Evolutionary conservation across 2,113 vertebrate species (phyloP), one percentile per base, ranked within the genome.

Genomic region (Quiscalus mexicanus): DNA sequence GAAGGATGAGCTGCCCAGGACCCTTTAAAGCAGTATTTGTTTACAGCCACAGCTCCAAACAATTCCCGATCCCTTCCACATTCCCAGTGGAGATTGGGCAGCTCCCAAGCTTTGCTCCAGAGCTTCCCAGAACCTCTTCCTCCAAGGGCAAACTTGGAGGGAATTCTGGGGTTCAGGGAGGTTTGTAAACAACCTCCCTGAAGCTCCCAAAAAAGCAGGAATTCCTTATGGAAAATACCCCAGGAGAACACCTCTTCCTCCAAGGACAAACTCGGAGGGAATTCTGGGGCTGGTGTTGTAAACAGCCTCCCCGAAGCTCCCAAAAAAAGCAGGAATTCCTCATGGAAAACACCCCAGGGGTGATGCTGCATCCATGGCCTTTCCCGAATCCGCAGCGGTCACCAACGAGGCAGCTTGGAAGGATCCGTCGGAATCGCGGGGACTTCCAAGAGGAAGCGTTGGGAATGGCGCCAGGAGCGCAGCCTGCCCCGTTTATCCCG

Each of bases 401-500:
- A 42, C 19, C 35, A 93, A 56, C 65, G 27, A 11, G 56, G 83
- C 30, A 20, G 58, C 67, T 91, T 35, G 82, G 92, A 92, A 88
- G 59, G 82, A 86, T 47, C 88, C 7, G 3, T 76, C 55, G 50
- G 85, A 79, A 93, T 85, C 6, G 0, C 3, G 35, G 42, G 15
- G 37, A 91, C 47, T 91, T 93, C 78, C 88, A 85, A 80, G 70
- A 69, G 94, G 87, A 93, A 69, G 15, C 13, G 7, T 35, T 15
- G 60, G 76, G 73, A 87, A 30, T 1, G 5, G 1, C 1, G 31
- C 90, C 92, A 95, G 87, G 67, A 96, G 79, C 3, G 71, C 82
- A 86, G 88, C 88, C 90, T 65, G 82, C 62, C 90, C 94, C 64
- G 5, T 49, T 76, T 77, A 80, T 65, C 91, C 89, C 93, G 18